Percentiles rank a stretch among this genome's conserved stretches.
phyloP scores from a whole-genome alignment of 2,888 invertebrate species.

The Glyphotaelius pellucidus region DNA sequence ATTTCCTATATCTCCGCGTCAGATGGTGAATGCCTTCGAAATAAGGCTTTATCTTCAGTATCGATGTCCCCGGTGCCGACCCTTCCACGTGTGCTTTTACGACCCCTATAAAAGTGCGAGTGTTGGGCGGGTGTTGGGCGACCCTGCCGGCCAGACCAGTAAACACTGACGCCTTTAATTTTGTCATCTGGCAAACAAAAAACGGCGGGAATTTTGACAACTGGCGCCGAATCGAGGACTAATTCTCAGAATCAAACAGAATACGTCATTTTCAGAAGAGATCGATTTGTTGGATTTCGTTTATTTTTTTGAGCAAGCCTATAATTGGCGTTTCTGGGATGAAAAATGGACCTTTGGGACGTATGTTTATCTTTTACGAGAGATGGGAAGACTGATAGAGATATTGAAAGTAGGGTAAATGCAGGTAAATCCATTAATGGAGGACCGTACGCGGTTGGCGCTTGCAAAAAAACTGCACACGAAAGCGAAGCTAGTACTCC shows the following conservation, averaged over 20 bases:
- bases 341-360: too few relatives aligned
- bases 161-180: not conserved
- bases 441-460: too few relatives aligned
- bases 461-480: too few relatives aligned
- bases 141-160: not conserved
- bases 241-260: not conserved
- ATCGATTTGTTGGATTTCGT: not conserved
- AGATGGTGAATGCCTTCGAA: not conserved
- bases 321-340: too few relatives aligned
- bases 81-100: not conserved
- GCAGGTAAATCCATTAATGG: too few relatives aligned
- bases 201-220: constrained; percentile 1
- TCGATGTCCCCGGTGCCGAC: not conserved
- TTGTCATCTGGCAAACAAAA: not conserved
- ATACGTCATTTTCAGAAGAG: not conserved
- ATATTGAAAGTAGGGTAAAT: too few relatives aligned
- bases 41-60: not conserved
- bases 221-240: not conserved
- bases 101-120: not conserved
- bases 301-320: not conserved
- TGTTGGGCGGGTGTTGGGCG: too few relatives aligned
- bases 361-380: too few relatives aligned
- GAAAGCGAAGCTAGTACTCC: too few relatives aligned
- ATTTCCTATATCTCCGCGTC: too few relatives aligned
- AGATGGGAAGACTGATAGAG: too few relatives aligned